phyloP scores from a whole-genome alignment of 2,888 invertebrate genomes.

The Odontocerum albicorne region DNA sequence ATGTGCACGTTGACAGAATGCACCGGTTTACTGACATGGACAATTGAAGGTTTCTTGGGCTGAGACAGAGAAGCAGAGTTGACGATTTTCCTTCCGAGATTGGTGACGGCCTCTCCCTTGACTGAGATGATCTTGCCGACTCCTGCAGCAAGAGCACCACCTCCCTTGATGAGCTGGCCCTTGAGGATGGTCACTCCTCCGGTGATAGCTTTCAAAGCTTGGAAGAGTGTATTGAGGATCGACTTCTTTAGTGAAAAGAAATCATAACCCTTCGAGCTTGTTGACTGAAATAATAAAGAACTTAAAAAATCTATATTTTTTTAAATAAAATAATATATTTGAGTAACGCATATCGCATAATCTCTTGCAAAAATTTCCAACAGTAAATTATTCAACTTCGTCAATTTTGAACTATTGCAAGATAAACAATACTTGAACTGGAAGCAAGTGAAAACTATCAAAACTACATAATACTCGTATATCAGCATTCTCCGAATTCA shows the following conservation, averaged over 20 bases:
- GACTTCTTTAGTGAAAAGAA: slow-evolving; percentile 81
- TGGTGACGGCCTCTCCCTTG: slow-evolving; percentile 79
- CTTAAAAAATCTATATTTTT: background rate
- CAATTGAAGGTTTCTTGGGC: slow-evolving; percentile 45
- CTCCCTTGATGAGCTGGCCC: slow-evolving; percentile 83
- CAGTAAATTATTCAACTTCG: too few relatives aligned
- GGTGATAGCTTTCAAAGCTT: slow-evolving; percentile 86
- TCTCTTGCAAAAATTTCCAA: too few relatives aligned
- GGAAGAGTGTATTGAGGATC: slow-evolving; percentile 78
- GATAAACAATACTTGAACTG: too few relatives aligned
- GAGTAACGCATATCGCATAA: background rate
- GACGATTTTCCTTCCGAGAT: slow-evolving; percentile 78
- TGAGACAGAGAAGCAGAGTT: slow-evolving; percentile 70
- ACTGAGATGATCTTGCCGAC: slow-evolving; percentile 64
- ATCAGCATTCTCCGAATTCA: too few relatives aligned
- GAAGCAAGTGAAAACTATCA: too few relatives aligned
- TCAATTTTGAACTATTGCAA: slow-evolving; percentile 9
- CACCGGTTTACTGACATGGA: slow-evolving; percentile 45
- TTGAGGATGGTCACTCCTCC: slow-evolving; percentile 87
- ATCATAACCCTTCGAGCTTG: slow-evolving; percentile 52
- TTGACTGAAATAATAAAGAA: slow-evolving; percentile 37
- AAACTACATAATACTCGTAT: too few relatives aligned
- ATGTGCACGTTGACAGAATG: slow-evolving; percentile 18
- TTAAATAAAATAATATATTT: background rate
- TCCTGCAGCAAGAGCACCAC: slow-evolving; percentile 61